Percentiles rank a stretch among this genome's conserved stretches.
Evolutionary conservation across 2,113 vertebrate species (phyloP).

Genomic region (Heterotilapia buettikoferi): DNA sequence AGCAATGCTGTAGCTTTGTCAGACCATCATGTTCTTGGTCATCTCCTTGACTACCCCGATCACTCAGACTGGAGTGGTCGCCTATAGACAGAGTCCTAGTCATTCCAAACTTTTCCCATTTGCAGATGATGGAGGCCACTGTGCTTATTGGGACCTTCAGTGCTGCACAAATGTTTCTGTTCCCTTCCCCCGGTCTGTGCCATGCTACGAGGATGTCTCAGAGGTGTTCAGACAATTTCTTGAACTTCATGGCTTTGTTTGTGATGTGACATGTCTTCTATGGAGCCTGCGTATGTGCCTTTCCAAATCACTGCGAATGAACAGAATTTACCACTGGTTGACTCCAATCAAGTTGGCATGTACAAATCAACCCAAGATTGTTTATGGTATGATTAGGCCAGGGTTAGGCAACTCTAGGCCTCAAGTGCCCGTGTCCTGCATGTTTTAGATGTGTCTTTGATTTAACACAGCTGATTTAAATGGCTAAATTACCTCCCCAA

Average conservation of each 20-base stretch:
- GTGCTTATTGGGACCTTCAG: accelerated
- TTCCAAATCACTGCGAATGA: background rate
- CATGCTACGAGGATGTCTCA: background rate
- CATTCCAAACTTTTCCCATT: background rate
- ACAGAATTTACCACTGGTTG: background rate
- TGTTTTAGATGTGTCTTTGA: background rate
- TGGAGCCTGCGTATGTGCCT: background rate
- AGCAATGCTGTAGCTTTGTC: background rate
- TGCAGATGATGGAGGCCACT: background rate
- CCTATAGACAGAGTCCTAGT: background rate
- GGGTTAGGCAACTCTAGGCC: background rate
- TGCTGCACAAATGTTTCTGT: background rate
- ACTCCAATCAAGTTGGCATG: background rate
- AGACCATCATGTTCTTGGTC: background rate
- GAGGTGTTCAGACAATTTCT: background rate
- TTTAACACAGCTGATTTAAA: background rate
- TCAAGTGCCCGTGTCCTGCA: background rate
- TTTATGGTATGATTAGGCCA: background rate
- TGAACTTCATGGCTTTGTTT: background rate
- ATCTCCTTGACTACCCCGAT: background rate
- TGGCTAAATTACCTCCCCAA: background rate
- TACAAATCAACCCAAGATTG: background rate
- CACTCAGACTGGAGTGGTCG: background rate
- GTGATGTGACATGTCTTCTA: background rate
- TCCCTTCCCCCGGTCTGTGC: background rate